Evolutionary conservation across 2,113 vertebrate genomes (phyloP).

Genomic region (Sturnus vulgaris): DNA sequence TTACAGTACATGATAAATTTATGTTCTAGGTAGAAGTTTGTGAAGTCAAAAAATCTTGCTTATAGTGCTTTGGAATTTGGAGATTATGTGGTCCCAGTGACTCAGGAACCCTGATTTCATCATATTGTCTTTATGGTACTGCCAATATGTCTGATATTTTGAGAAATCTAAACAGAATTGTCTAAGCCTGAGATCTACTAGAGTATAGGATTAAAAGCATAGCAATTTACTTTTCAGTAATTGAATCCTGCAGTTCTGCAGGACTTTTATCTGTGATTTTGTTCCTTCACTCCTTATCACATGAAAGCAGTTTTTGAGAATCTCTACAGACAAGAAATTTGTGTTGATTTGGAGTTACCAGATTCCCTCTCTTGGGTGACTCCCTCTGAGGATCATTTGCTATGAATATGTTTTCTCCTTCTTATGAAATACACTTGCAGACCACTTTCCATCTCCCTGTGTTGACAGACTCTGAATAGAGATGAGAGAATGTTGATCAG

Average conservation of each 20-base stretch:
- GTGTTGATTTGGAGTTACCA: not conserved
- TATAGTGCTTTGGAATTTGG: not conserved
- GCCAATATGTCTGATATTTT: not conserved
- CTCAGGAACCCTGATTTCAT: not conserved
- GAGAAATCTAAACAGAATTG: not conserved
- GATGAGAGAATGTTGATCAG: not conserved
- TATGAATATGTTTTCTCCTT: not conserved
- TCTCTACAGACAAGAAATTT: not conserved
- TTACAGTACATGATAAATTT: not conserved
- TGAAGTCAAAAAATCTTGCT: not conserved
- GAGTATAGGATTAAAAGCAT: not conserved
- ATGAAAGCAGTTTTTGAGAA: not conserved
- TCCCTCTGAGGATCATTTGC: not conserved
- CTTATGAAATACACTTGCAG: not conserved
- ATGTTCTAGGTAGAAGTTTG: not conserved
- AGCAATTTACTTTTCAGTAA: not conserved
- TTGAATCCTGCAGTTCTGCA: not conserved
- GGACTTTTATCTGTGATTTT: not conserved
- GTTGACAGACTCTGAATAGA: not conserved
- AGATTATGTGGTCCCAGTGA: not conserved
- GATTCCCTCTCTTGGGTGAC: not conserved
- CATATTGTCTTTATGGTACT: not conserved
- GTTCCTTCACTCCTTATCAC: fast-evolving
- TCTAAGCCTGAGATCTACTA: not conserved
- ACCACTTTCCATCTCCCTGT: not conserved